phyloP scores from a whole-genome alignment of 2,888 invertebrate species.

The Metacarcinus magister region DNA sequence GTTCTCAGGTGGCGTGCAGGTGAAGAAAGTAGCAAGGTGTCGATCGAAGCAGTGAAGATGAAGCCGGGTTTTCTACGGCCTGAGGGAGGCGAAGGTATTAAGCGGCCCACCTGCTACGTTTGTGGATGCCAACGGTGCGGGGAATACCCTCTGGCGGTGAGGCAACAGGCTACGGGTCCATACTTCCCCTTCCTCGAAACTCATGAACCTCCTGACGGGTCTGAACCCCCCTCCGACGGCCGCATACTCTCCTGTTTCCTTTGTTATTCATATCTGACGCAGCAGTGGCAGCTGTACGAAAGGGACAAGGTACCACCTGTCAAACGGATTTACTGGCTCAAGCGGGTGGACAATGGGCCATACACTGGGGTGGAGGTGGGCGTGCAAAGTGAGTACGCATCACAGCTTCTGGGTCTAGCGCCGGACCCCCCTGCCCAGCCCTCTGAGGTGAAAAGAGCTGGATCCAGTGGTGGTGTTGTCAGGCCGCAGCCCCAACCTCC shows the following conservation, averaged over 20 bases:
- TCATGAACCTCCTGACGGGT: slow-evolving; percentile 93
- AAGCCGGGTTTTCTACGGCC: slow-evolving; percentile 70
- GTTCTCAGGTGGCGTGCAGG: slow-evolving; percentile 52
- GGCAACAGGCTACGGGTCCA: slow-evolving; percentile 85
- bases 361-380: slow-evolving; percentile 96
- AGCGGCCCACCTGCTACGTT: slow-evolving; percentile 87
- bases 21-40: background rate
- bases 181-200: slow-evolving; percentile 96
- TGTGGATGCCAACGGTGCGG: slow-evolving; percentile 90
- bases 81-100: slow-evolving; percentile 60
- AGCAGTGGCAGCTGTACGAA: slow-evolving; percentile 97
- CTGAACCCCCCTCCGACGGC: slow-evolving; percentile 85
- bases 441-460: slow-evolving; percentile 65
- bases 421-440: slow-evolving; percentile 77
- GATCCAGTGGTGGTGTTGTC: slow-evolving; percentile 41
- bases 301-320: slow-evolving; percentile 92
- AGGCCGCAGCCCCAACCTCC: slow-evolving; percentile 35
- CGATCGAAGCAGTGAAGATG: slow-evolving; percentile 59
- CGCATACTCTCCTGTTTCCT: slow-evolving; percentile 91
- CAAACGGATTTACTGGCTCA: slow-evolving; percentile 96
- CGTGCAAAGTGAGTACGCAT: slow-evolving; percentile 95
- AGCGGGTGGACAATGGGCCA: slow-evolving; percentile 94
- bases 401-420: slow-evolving; percentile 89
- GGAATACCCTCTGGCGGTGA: slow-evolving; percentile 86
- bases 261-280: slow-evolving; percentile 93